Conservation (phyloP, 2,888 invertebrate species). For the Homarus gammarus region DNA sequence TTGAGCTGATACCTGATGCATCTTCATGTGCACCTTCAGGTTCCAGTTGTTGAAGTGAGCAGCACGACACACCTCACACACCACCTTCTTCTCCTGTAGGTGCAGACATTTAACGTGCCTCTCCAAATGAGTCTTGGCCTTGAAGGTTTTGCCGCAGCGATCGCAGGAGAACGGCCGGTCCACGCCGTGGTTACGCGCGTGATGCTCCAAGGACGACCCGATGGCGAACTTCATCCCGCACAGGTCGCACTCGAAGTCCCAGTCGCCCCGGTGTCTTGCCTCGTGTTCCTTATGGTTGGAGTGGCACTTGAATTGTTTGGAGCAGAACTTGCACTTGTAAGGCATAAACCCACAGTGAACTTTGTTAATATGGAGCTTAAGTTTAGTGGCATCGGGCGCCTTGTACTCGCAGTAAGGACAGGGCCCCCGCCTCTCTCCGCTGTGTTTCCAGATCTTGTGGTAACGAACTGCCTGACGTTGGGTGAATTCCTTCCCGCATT, state of each 20-base stretch:
- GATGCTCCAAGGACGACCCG: neutral
- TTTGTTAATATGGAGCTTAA: conserved; percentile 5
- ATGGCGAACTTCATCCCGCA: conserved; percentile 13
- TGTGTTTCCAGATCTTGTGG: conserved; percentile 20
- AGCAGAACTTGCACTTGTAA: conserved; percentile 50
- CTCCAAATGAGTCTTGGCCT: conserved; percentile 6
- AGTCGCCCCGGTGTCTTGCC: conserved; percentile 1
- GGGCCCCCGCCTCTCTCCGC: neutral
- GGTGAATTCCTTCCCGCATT: conserved; percentile 17
- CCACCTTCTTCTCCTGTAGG: neutral
- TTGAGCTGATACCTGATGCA: neutral
- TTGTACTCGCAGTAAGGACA: conserved; percentile 17
- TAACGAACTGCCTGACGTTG: conserved; percentile 8
- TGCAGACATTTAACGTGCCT: conserved; percentile 9
- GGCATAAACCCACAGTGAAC: conserved; percentile 16
- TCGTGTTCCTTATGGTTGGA: conserved; percentile 53
- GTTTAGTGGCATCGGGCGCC: conserved; percentile 24
- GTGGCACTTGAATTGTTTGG: conserved; percentile 49
- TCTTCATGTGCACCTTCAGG: conserved; percentile 24
- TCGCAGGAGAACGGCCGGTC: neutral
- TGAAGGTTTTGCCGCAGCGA: neutral
- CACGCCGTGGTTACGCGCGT: neutral
- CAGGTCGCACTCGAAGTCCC: neutral
- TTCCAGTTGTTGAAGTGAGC: conserved; percentile 22
- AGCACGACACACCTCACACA: conserved; percentile 7